Base-by-base conservation (phyloP, 2,113 vertebrate species). In the Delphinapterus leucas region DNA sequence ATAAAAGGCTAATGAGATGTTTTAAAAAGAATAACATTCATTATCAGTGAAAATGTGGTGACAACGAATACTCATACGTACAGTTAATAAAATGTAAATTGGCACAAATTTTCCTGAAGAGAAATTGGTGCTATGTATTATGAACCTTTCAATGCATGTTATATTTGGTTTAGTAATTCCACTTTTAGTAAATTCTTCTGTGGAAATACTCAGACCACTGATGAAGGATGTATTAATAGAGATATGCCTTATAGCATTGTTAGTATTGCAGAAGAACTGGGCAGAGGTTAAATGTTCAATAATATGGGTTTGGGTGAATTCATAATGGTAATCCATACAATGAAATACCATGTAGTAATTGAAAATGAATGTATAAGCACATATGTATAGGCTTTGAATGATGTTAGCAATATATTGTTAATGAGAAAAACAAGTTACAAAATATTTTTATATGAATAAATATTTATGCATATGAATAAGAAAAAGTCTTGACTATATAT, bases 351-450 rank as follows among this genome's bases (percentile, higher is more conserved):
- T 41, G 7, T 18, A 88, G 8, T 58, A 82, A 53, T 77, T 76
- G 14, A 93, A 91, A 88, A 73, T 77, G 21, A 65, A 53, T 76
- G 1, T 31, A 58, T 58, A 95, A 41, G 15, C 6, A 90, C 14
- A n/a, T 17, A 47, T 84, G 6, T 49, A 41, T 73, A 91, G 18
- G 9, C 53, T 92, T 96, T 60, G 10, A 88, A 36, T 68, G 21
- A 47, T 55, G 9, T 10, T 76, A 41, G 9, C 10, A 86, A 86
- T 82, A 60, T 18, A 41, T 33, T 86, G 1, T 58, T 97, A 93
- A 93, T 38, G 38, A 87, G 49, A 87, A 88, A 94, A 87, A 17
- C n/a, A 88, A 81, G 44, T 91, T 96, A 74, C 5, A 95, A 94
- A 88, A 82, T 70, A 77, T 67, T 95, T 26, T 8, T 61, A 61